Evolutionary conservation across 2,888 invertebrate species (phyloP).

Genomic region (Lacanobia wlatinum): DNA sequence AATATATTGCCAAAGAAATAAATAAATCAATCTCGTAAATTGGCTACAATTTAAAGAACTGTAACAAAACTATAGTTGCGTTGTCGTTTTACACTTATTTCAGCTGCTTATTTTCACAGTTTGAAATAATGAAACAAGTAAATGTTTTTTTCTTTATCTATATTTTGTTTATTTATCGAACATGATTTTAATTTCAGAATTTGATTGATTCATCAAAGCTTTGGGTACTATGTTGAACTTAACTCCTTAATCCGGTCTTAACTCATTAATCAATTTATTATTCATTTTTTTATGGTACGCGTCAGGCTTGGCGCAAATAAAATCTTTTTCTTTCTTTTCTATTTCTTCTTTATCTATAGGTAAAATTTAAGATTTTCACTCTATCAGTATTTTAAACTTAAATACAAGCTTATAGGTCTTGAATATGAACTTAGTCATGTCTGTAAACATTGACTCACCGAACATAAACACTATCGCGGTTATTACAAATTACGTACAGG

Average conservation of each 20-base stretch:
- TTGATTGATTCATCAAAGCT: no score
- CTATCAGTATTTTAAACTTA: background rate
- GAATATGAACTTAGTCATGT: background rate
- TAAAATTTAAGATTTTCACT: background rate
- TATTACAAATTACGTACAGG: slow-evolving; percentile 8
- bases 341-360: background rate
- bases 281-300: no score
- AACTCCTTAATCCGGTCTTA: background rate
- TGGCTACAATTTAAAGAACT: background rate
- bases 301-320: no score
- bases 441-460: slow-evolving; percentile 6
- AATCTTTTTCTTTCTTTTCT: no score
- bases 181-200: background rate
- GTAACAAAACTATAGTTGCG: background rate
- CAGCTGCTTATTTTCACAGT: no score
- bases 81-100: no score
- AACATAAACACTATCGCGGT: slow-evolving; percentile 29
- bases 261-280: no score
- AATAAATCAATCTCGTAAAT: background rate
- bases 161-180: background rate
- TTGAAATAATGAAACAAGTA: background rate
- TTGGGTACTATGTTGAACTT: background rate
- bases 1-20: no score
- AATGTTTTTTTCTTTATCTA: background rate
- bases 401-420: background rate